Conservation (phyloP, 2,797 vertebrate genomes). For the Sebastes cheni region DNA sequence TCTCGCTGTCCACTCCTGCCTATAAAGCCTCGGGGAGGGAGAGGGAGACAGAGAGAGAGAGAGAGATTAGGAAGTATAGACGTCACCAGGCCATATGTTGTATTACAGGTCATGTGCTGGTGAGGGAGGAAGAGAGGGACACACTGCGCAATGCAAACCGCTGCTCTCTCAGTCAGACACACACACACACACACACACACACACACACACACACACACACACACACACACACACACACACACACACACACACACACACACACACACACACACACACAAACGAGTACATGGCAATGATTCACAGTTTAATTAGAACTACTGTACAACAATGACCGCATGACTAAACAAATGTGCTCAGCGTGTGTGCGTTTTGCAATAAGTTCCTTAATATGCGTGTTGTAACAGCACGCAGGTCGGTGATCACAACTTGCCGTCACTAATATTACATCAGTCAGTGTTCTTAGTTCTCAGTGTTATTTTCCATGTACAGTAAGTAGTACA, state of each 20-base stretch:
- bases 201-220: background rate
- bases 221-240: background rate
- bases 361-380: constrained; percentile 1
- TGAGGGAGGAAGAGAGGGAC: background rate
- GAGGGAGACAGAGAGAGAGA: background rate
- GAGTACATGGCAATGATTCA: background rate
- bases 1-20: constrained; percentile 9
- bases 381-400: background rate
- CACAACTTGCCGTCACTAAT: background rate
- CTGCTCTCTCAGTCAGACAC: background rate
- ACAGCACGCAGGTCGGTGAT: background rate
- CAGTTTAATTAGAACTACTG: background rate
- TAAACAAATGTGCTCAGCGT: background rate
- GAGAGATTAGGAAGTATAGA: constrained; percentile 41
- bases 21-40: constrained; percentile 31
- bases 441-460: background rate
- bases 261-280: background rate
- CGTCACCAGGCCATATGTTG: constrained; percentile 50
- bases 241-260: background rate
- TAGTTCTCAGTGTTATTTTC: background rate
- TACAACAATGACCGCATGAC: background rate
- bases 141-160: constrained; percentile 6
- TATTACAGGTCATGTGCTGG: constrained; percentile 48
- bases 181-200: background rate
- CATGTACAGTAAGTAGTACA: background rate